Evolutionary conservation across 2,888 invertebrate genomes (phyloP).

Genomic region (Euclidia mi): DNA sequence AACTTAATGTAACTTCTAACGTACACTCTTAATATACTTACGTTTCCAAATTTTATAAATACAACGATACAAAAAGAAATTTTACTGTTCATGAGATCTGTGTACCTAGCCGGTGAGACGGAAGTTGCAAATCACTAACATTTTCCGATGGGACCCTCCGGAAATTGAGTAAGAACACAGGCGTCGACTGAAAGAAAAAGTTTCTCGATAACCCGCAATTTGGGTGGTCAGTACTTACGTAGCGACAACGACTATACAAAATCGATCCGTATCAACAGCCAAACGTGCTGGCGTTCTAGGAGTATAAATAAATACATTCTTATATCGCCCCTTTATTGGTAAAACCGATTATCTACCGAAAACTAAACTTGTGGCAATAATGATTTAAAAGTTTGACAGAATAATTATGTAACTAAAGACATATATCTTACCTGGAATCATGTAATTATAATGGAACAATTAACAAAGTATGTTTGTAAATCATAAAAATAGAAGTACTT

Average conservation of each 20-base stretch:
- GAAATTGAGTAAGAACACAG: slow-evolving; percentile 77
- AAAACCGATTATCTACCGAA: too few relatives aligned
- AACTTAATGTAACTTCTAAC: neutral
- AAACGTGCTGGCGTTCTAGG: too few relatives aligned
- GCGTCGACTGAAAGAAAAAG: slow-evolving; percentile 35
- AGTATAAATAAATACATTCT: neutral
- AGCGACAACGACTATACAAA: too few relatives aligned
- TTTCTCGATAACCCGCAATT: slow-evolving; percentile 47
- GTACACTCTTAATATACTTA: neutral
- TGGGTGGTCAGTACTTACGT: slow-evolving; percentile 28
- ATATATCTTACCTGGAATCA: too few relatives aligned
- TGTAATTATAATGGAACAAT: too few relatives aligned
- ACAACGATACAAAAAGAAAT: slow-evolving; percentile 16
- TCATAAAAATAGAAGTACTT: too few relatives aligned
- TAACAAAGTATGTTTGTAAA: too few relatives aligned
- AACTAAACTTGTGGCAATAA: too few relatives aligned
- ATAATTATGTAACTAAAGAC: too few relatives aligned
- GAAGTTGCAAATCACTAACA: slow-evolving; percentile 78
- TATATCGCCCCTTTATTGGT: too few relatives aligned
- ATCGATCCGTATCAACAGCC: too few relatives aligned
- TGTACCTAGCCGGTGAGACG: slow-evolving; percentile 63
- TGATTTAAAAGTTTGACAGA: too few relatives aligned
- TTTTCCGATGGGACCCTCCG: slow-evolving; percentile 74
- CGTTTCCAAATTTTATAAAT: neutral
- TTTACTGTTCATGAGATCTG: slow-evolving; percentile 38